A percentile compares a stretch with the other conserved stretches of the same genome.
phyloP scores from a whole-genome alignment of 2,797 vertebrate genomes.

The Eulemur albifrons region DNA sequence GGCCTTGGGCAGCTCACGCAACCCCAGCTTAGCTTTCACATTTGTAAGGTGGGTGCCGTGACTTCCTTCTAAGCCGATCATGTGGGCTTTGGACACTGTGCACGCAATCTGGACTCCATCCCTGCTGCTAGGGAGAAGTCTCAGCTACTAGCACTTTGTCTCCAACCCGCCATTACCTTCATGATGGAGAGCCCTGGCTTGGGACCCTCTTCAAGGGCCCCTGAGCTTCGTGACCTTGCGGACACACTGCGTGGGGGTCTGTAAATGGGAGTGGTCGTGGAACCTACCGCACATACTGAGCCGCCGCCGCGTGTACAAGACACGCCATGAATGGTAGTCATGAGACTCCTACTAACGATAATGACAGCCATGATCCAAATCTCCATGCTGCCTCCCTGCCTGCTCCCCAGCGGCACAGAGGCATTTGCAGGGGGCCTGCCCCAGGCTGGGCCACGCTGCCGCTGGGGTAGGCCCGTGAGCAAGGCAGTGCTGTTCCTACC shows the following conservation, averaged over 20 bases:
- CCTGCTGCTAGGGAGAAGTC: not conserved
- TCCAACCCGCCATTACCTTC: not conserved
- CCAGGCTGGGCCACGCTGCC: not conserved
- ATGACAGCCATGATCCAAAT: rapidly evolving
- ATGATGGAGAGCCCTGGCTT: not conserved
- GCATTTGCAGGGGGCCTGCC: not conserved
- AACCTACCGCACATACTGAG: rapidly evolving
- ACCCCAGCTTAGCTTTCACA: not conserved
- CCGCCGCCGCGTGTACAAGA: not conserved
- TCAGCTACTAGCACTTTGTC: not conserved
- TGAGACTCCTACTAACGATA: not conserved
- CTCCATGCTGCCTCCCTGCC: not conserved
- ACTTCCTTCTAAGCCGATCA: not conserved
- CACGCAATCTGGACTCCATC: rapidly evolving
- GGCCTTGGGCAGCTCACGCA: not conserved
- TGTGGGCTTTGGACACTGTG: not conserved
- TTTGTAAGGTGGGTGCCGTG: not conserved
- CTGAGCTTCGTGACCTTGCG: not conserved
- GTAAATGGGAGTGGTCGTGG: not conserved
- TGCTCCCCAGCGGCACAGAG: not conserved
- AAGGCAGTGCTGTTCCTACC: not conserved
- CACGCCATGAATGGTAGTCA: rapidly evolving
- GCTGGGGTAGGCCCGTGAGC: rapidly evolving
- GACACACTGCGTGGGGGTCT: not conserved
- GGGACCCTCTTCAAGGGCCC: not conserved